Percentiles rank a stretch among this genome's conserved stretches.
phyloP scores from a whole-genome alignment of 2,113 vertebrate genomes.

The Lampris incognitus region DNA sequence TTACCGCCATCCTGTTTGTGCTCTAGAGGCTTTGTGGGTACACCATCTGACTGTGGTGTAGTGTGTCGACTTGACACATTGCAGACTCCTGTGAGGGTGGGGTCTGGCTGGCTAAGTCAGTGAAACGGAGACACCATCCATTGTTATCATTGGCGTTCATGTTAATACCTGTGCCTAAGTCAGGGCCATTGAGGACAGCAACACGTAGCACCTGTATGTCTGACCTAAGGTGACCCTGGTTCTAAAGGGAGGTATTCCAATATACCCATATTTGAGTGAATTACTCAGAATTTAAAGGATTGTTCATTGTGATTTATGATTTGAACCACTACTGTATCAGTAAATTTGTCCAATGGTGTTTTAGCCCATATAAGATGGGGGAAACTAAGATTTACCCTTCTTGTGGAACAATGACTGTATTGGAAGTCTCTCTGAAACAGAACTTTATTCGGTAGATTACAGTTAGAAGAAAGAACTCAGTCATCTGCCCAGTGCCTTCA shows the following conservation, averaged over 20 bases:
- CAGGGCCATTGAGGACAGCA: background rate
- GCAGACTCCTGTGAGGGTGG: conserved; percentile 23
- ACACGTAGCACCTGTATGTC: conserved; percentile 19
- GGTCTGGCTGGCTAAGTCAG: conserved; percentile 36
- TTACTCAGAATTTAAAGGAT: background rate
- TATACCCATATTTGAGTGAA: background rate
- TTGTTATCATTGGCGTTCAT: conserved; percentile 33
- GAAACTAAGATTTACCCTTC: too few species aligned
- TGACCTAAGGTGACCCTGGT: conserved; percentile 37
- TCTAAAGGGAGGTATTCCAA: too few species aligned
- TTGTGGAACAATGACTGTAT: too few species aligned
- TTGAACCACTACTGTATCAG: background rate
- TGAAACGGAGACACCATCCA: conserved; percentile 42
- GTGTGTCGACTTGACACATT: conserved; percentile 61
- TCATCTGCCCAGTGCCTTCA: too few species aligned
- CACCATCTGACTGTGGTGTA: conserved; percentile 80
- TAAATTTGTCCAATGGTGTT: background rate
- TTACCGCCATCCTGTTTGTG: conserved; percentile 75
- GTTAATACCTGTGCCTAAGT: conserved; percentile 6
- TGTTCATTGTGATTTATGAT: background rate
- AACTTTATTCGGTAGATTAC: too few species aligned
- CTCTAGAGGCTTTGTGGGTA: conserved; percentile 62
- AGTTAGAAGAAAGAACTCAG: too few species aligned
- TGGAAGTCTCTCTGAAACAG: too few species aligned
- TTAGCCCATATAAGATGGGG: too few species aligned